Evolutionary conservation across 1,140 invertebrate species (phyloP).

Genomic region (Metopolophium dirhodum): DNA sequence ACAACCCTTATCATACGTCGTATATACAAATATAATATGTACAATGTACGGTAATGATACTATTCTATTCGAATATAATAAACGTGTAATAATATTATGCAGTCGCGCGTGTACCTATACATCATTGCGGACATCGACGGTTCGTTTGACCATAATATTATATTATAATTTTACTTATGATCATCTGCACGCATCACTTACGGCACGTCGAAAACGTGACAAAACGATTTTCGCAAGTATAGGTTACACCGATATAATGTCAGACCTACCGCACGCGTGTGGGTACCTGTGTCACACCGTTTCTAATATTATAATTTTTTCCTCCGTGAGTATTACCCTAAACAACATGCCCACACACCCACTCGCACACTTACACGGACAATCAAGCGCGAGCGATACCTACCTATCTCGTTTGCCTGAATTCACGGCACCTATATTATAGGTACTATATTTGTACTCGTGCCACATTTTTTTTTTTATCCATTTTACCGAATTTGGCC

Average conservation of each 20-base stretch:
- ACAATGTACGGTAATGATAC: not conserved
- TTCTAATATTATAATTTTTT: not conserved
- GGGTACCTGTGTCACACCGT: not conserved
- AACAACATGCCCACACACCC: not conserved
- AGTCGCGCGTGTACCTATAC: not conserved
- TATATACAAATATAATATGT: too few relatives aligned
- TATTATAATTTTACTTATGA: not conserved
- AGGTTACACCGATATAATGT: not conserved
- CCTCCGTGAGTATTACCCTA: not conserved
- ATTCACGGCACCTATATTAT: not conserved
- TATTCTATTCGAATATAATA: not conserved
- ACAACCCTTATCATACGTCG: too few relatives aligned
- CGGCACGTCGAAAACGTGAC: not conserved
- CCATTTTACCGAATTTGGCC: not conserved
- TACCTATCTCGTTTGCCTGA: not conserved
- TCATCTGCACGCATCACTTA: not conserved
- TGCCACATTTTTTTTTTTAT: not conserved
- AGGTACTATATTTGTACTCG: not conserved
- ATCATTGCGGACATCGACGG: not conserved
- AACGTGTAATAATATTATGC: not conserved
- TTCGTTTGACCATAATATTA: not conserved
- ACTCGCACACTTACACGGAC: too few relatives aligned
- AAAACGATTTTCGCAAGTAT: not conserved
- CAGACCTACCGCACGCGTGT: not conserved
- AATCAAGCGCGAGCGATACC: not conserved